Percentiles rank a stretch among this genome's conserved stretches.
Evolutionary conservation across 2,113 vertebrate genomes (phyloP).

Genomic region (Labeo catla): DNA sequence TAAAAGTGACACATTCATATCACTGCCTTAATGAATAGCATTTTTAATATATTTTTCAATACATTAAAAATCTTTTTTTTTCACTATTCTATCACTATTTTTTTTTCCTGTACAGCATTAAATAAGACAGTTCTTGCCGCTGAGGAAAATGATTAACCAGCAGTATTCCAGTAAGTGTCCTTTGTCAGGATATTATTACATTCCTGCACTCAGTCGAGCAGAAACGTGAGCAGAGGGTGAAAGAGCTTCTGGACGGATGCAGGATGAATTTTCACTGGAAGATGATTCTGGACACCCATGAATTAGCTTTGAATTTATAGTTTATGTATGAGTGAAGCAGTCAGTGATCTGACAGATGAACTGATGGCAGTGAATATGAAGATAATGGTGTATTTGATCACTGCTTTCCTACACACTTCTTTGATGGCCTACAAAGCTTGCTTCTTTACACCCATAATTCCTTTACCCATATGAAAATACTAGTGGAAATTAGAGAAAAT

Average conservation of each 20-base stretch:
- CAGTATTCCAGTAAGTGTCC: slow-evolving; percentile 16
- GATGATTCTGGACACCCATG: neutral
- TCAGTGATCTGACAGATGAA: neutral
- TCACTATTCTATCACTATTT: too few relatives aligned
- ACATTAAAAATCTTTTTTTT: neutral
- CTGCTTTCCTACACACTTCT: neutral
- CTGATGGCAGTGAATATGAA: neutral
- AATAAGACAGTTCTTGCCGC: neutral
- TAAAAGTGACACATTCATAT: neutral
- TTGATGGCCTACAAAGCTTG: neutral
- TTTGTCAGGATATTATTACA: slow-evolving; percentile 13
- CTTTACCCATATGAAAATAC: neutral
- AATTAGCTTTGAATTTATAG: neutral
- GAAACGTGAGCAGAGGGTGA: neutral
- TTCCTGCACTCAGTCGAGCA: neutral
- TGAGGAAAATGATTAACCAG: neutral
- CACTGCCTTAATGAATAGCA: neutral
- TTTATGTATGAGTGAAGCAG: neutral
- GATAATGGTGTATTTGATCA: neutral
- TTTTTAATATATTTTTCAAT: neutral
- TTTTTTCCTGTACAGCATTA: neutral
- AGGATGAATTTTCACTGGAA: neutral
- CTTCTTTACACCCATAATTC: neutral
- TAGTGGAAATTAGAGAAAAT: neutral
- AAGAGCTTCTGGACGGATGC: neutral